Percentiles rank a stretch among this genome's conserved stretches.
These are phyloP conservation scores for Thalassoma bifasciatum DNA, from an alignment of 2,113 vertebrate species.

Conservation along the genomic window DNA sequence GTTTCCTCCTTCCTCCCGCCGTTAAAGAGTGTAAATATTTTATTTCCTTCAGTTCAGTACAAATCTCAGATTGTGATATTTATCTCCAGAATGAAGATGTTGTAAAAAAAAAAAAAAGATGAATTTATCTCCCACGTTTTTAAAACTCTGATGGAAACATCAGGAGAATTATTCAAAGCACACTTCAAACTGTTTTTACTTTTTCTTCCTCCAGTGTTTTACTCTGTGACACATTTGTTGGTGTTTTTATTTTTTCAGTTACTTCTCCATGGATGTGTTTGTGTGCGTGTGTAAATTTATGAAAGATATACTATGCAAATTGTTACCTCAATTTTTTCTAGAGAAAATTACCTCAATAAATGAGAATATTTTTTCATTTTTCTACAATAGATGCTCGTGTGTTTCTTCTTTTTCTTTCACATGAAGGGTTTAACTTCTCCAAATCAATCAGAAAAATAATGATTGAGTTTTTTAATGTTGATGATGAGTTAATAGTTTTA, in stretches of 20 bases:
- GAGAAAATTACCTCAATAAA: conserved; percentile 94
- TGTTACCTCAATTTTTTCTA: conserved; percentile 88
- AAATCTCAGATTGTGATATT: conserved; percentile 32
- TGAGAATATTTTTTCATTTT: conserved; percentile 87
- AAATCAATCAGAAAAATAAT: no score
- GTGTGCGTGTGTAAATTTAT: conserved; percentile 73
- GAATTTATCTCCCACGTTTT: conserved; percentile 6
- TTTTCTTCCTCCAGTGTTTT: conserved; percentile 7
- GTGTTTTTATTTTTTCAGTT: conserved; percentile 52
- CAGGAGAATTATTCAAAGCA: conserved; percentile 56
- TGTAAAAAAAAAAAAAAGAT: conserved; percentile 12
- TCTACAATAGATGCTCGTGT: conserved; percentile 59
- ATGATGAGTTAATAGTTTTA: no score
- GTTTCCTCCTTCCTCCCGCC: conserved; percentile 2
- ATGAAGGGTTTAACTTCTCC: no score
- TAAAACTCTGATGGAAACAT: conserved; percentile 4
- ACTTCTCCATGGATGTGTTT: conserved; percentile 52
- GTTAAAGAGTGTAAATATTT: conserved; percentile 15
- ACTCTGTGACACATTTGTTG: conserved; percentile 43
- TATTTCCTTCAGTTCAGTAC: conserved; percentile 14
- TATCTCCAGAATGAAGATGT: conserved; percentile 46
- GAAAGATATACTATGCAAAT: conserved; percentile 88
- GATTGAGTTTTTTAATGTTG: no score
- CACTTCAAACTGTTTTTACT: conserved; percentile 40
- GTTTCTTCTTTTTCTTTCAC: neutral